These are phyloP conservation scores for Brachionus rotundiformis DNA, from an alignment of 1,140 invertebrate species.

Conservation along the genomic window DNA sequence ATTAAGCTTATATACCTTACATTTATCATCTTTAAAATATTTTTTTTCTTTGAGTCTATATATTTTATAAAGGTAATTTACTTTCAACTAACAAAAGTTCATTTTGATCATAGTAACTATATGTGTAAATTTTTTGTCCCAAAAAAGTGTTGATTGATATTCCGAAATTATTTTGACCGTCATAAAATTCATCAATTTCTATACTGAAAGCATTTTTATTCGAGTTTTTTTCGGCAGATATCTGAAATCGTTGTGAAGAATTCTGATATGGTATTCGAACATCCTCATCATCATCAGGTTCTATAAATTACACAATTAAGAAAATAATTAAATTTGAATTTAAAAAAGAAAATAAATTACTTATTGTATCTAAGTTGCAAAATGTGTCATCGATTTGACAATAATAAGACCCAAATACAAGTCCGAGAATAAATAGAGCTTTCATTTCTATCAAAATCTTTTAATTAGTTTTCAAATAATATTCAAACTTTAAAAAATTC, in stretches of 20 bases:
- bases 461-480: background rate
- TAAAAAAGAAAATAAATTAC: background rate
- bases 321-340: background rate
- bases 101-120: conserved; percentile 50
- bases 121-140: conserved; percentile 14
- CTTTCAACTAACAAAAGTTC: conserved; percentile 30
- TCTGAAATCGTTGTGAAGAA: background rate
- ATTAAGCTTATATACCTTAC: conserved; percentile 24
- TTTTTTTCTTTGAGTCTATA: background rate
- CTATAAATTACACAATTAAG: background rate
- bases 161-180: conserved; percentile 28
- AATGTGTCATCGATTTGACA: conserved; percentile 41
- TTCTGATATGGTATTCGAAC: background rate
- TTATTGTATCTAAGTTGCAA: conserved; percentile 32
- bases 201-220: background rate
- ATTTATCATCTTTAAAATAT: conserved; percentile 30
- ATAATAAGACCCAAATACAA: background rate
- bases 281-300: conserved; percentile 24
- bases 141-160: conserved; percentile 46
- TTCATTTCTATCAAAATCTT: background rate
- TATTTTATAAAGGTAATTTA: background rate
- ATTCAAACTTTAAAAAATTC: too few species aligned
- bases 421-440: background rate
- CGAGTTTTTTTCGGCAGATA: conserved; percentile 27
- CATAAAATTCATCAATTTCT: conserved; percentile 49